Percentiles rank a stretch among this genome's conserved stretches.
phyloP scores from a whole-genome alignment of 2,113 vertebrate species.

The Sinocyclocheilus rhinocerous region DNA sequence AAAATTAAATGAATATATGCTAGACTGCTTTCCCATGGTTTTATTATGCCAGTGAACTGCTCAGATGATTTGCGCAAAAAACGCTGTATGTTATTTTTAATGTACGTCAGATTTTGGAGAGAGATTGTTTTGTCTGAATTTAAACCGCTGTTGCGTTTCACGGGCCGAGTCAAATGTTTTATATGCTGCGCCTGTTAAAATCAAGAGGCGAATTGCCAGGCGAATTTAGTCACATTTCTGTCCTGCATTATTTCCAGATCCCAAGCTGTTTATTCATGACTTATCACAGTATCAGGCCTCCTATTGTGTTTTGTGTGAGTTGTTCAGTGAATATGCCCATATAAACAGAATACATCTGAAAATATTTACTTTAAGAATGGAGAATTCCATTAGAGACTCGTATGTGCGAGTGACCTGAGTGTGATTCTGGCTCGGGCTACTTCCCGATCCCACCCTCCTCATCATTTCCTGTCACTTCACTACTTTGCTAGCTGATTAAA shows the following conservation, averaged over 20 bases:
- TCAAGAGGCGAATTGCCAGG: constrained; percentile 36
- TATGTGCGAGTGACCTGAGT: background rate
- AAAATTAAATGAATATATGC: background rate
- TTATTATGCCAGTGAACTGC: background rate
- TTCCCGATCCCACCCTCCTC: background rate
- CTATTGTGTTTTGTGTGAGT: constrained; percentile 23
- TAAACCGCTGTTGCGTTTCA: background rate
- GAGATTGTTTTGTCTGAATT: background rate
- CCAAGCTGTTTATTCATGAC: constrained; percentile 40
- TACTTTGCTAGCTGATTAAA: background rate
- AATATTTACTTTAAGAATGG: background rate
- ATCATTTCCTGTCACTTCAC: constrained; percentile 33
- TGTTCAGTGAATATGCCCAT: background rate
- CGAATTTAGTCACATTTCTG: constrained; percentile 38
- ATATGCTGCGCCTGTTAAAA: constrained; percentile 45
- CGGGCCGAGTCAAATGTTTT: constrained; percentile 41
- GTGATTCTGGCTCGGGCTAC: background rate
- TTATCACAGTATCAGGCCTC: constrained; percentile 43
- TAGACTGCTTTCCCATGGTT: background rate
- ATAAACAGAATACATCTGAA: constrained; percentile 24
- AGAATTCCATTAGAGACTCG: background rate
- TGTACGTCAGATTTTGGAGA: background rate
- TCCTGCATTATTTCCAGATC: constrained; percentile 49
- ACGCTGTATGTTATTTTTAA: background rate
- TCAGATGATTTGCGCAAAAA: background rate